Evolutionary conservation across 2,888 invertebrate species (phyloP), one percentile per base, ranked within the genome.

Genomic region (Parnassius apollo): DNA sequence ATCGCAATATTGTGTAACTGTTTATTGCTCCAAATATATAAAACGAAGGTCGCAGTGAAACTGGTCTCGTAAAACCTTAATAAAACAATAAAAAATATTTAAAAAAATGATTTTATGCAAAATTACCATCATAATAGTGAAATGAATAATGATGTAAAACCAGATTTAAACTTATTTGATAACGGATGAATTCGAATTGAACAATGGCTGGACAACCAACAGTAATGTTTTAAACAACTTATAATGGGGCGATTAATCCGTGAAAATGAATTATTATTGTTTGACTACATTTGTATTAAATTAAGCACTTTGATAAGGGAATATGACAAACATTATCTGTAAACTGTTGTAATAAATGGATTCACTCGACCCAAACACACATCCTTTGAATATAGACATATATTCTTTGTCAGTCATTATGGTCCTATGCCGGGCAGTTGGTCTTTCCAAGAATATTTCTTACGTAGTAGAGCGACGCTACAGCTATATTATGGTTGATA

Each of bases 221-320:
- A 13, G 48, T 54, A 60, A 55, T 60, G 60, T 60, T 60, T 60
- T 54, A 54, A 54, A 60, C 60, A 60, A 60, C 60, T 59, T 18
- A 49, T 60, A 48, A 49, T 18, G 44, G 42, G 9, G 9, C 60
- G 35, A 48, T 49, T 54, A 18, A 60, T 54, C 42, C 9, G 13
- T 10, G 35, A 12, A 13, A 48, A 60, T 60, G 54, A 60, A 53
- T 54, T 48, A 60, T 60, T 42, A 48, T 45, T 25, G 52, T 44
- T 50, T 18, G 13, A 45, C 18, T 49, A 2, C 9, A 11, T 49
- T 60, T 49, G 18, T 48, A 18, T 48, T 53, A 48, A 46, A 53
- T 59, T 53, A 46, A 35, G 42, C 46, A 11, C 13, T 46, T 25
- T n/a, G 48, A 46, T 53, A 53, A 46, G 46, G 3, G 53, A 53